A percentile compares a stretch with the other conserved stretches of the same genome.
phyloP scores from a whole-genome alignment of 2,113 vertebrate species.

The Cyprinodon brontotheroides region DNA sequence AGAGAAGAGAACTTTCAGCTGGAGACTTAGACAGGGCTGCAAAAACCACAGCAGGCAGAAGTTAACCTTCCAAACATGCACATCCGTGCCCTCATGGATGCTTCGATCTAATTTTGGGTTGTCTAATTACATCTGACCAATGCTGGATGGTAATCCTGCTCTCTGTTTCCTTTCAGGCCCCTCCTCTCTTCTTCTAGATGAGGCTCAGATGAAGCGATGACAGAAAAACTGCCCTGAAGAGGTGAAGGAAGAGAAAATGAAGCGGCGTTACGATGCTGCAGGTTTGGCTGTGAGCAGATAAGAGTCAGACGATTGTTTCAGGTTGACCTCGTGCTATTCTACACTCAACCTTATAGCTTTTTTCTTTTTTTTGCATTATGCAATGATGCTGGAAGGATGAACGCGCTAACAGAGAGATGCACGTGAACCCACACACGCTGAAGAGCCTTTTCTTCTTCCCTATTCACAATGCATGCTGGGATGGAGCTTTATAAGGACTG shows the following conservation, averaged over 20 bases:
- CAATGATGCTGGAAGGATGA: conserved; percentile 46
- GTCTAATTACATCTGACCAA: conserved; percentile 40
- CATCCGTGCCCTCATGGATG: conserved; percentile 2
- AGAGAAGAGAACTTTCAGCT: neutral
- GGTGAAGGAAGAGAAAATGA: conserved; percentile 16
- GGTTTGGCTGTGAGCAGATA: conserved; percentile 48
- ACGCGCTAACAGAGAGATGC: conserved; percentile 8
- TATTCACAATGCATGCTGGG: neutral
- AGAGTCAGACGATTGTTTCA: conserved; percentile 48
- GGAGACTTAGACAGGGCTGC: neutral
- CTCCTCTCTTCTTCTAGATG: conserved; percentile 7
- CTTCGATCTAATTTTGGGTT: conserved; percentile 44
- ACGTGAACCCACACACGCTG: conserved; percentile 10
- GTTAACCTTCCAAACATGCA: conserved; percentile 6
- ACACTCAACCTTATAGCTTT: conserved; percentile 16
- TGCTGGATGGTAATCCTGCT: neutral
- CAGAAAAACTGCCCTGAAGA: neutral
- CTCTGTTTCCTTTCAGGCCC: neutral
- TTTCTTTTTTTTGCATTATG: conserved; percentile 54
- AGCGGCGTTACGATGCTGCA: neutral
- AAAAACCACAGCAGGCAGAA: neutral
- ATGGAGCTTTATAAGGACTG: neutral
- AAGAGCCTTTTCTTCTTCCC: conserved; percentile 1
- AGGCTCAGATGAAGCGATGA: conserved; percentile 9
- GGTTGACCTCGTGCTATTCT: conserved; percentile 38